phyloP scores from a whole-genome alignment of 2,113 vertebrate species.

The Anhinga rufa region DNA sequence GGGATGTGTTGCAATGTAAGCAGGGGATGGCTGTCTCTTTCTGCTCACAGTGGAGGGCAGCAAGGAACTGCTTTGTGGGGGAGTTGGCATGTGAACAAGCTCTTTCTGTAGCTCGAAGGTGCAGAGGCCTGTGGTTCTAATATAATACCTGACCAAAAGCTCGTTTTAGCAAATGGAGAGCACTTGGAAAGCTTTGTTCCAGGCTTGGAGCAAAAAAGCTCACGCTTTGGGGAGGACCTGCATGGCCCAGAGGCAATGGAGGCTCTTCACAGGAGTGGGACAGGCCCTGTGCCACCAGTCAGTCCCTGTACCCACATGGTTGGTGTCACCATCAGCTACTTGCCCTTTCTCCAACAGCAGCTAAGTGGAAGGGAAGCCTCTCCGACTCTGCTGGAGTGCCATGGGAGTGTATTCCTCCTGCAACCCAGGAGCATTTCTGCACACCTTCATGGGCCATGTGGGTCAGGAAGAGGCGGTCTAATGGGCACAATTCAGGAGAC shows the following conservation, averaged over 20 bases:
- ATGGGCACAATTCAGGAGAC: not conserved
- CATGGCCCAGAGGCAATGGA: not conserved
- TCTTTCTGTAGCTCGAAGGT: not conserved
- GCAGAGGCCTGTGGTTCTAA: not conserved
- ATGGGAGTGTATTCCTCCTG: not conserved
- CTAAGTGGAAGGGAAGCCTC: not conserved
- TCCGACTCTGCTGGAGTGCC: not conserved
- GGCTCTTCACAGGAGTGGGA: not conserved
- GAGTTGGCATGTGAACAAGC: not conserved
- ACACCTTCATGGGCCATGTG: rapidly evolving
- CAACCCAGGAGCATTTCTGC: not conserved
- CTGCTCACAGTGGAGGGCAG: not conserved
- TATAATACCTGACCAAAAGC: not conserved
- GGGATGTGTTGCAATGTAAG: not conserved
- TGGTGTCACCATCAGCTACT: not conserved
- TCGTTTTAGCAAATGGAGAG: not conserved
- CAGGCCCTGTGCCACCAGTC: not conserved
- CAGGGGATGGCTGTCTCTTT: not conserved
- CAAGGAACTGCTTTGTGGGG: not conserved
- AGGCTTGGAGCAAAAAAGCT: not conserved
- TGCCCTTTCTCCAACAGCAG: not conserved
- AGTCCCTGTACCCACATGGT: not conserved
- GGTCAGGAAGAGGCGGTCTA: not conserved
- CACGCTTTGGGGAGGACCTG: not conserved
- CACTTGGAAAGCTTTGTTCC: not conserved